Evolutionary conservation across 2,888 invertebrate genomes (phyloP), one percentile per base, ranked within the genome.

Genomic region (Antitype chi): DNA sequence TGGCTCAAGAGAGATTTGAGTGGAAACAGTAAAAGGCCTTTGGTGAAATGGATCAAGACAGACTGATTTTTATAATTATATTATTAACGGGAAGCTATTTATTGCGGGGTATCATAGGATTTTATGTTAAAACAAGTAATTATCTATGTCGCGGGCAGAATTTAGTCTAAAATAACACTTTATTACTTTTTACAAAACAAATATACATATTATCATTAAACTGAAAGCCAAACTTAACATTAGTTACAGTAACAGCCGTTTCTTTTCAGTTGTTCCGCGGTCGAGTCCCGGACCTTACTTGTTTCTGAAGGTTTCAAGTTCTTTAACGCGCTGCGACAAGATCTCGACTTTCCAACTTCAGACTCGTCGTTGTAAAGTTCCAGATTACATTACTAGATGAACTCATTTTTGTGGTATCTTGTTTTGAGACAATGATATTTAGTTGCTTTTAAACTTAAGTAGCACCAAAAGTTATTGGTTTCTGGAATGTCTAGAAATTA

Each of bases 261-360:
- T 85, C 75, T 82, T 78, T 85, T 82, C 28, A 74, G 66, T 38
- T 53, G 57, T 63, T 64, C 74, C 62, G 66, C 72, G 52, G 25
- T 28, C 25, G 60, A 70, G 73, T 74, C 63, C 15, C 32, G 66
- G 64, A 68, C 43, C 32, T 64, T 6, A 20, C 57, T 80, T 70
- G 76, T 86, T 79, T 66, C 70, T 64, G 59, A 77, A 72, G 75
- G 74, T 28, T 80, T 53, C 28, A 38, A 89, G 69, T 89, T 82
- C 72, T 78, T 73, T 63, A 85, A 87, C 82, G 73, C 71, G 72
- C 67, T 60, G 77, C 38, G 80, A 82, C 86, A 87, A 79, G 76
- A 82, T 74, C 81, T 74, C 32, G 74, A 55, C 69, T 76, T 76
- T 43, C 74, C 13, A 69, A 83, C 75, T 77, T 81, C 23, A 13